Base-by-base conservation (phyloP, 2,113 vertebrate species). In the Polypterus senegalus region DNA sequence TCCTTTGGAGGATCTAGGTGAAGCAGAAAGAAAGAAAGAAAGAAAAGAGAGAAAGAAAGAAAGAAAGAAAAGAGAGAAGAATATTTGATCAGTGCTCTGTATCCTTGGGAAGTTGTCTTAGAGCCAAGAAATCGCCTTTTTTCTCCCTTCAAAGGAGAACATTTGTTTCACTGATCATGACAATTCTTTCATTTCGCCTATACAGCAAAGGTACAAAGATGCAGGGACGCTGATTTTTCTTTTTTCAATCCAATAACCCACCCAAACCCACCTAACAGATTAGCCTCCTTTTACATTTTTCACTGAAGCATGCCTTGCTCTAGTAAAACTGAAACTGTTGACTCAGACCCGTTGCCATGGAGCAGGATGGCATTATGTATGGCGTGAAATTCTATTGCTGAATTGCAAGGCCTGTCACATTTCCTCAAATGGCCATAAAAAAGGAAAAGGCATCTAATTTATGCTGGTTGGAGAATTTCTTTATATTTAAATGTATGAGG, bases 1-100 rank as follows among this genome's bases (percentile, higher is more conserved):
- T 94, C 89, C 66, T 76, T 80, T 0, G 95, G 95, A 0, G 90
- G 83, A 45, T 75, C 93, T 97, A 70, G 48, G 60, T 58, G 62
- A 62, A 51, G 53, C 60, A 61, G 49, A 58, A 48, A 47, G 6
- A 54, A 46, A 58, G 5, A 63, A 4, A 67, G 10, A 48, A 4
- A 67, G 10, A 48, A 9, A 4, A 67, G 10, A 48, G 5, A 46
- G 4, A 65, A 52, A 47, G 43, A 5, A 1, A 9, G 48, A 9
- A 56, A 46, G 10, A 6, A 9, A 51, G 63, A 57, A 69, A 62
- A 63, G 54, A 59, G 47, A 64, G 48, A 58, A 63, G 61, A 71
- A 72, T 61, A 60, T 65, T 52, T 69, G 48, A 69, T 55, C 7
- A 43, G 55, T 7, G 61, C 58, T 59, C 52, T 47, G 59, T 59